These are phyloP conservation scores for Chamaedrilus cognettii DNA, from an alignment of 2,888 invertebrate genomes.

Conservation along the genomic window DNA sequence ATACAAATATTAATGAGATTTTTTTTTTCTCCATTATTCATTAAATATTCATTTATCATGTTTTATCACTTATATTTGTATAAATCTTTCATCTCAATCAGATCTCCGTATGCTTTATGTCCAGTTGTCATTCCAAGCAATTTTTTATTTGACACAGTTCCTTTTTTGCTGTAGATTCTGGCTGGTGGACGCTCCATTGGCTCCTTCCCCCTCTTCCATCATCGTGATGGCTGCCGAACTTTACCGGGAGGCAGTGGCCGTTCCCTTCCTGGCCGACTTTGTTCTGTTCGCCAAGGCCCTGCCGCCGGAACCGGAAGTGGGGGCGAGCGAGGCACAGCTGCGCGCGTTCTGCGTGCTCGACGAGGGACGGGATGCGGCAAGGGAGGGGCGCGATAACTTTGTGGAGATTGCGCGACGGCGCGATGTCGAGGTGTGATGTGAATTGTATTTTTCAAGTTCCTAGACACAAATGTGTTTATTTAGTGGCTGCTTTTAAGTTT, in stretches of 20 bases:
- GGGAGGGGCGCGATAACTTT: conserved; percentile 14
- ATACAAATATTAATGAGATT: too few relatives aligned
- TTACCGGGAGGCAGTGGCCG: conserved; percentile 20
- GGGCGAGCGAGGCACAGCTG: background rate
- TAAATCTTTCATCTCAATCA: too few relatives aligned
- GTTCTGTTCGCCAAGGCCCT: conserved; percentile 16
- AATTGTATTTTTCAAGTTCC: conserved; percentile 2
- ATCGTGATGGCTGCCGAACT: conserved; percentile 9
- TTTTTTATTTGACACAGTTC: too few relatives aligned
- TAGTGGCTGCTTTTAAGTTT: too few relatives aligned
- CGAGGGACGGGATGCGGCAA: conserved; percentile 14
- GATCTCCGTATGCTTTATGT: too few relatives aligned
- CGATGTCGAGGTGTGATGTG: conserved; percentile 20
- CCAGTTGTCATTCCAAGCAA: too few relatives aligned
- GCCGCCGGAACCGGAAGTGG: background rate
- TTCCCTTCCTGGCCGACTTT: conserved; percentile 24
- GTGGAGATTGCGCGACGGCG: conserved; percentile 14
- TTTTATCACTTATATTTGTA: too few relatives aligned
- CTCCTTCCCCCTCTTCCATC: background rate
- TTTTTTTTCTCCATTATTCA: too few relatives aligned
- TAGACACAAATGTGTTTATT: too few relatives aligned
- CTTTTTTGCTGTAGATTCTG: conserved; percentile 3
- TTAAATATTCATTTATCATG: too few relatives aligned
- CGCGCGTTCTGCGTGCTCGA: conserved; percentile 23
- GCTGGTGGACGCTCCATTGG: conserved; percentile 6